Conservation (phyloP, 2,888 invertebrate genomes). For the Himalopsyche anomala region DNA sequence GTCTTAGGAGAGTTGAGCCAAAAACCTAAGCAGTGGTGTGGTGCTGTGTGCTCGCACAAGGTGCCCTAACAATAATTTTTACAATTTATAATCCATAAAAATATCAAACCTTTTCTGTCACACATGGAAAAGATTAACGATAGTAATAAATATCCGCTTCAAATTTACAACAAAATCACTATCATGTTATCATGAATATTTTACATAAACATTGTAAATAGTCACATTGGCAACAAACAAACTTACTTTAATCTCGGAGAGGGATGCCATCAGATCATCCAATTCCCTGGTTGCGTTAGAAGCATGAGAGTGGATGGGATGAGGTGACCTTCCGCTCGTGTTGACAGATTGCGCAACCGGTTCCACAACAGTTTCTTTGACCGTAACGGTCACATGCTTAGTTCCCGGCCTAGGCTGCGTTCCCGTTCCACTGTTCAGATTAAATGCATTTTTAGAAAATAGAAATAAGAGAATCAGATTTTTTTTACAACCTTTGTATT, state of each 20-base stretch:
- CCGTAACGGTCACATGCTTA: slow-evolving; percentile 78
- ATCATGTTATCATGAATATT: background rate
- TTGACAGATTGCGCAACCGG: slow-evolving; percentile 71
- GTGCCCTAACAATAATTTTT: slow-evolving; percentile 69
- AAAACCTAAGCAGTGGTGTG: slow-evolving; percentile 72
- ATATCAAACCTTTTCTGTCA: background rate
- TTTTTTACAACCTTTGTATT: too few relatives aligned
- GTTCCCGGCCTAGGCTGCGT: slow-evolving; percentile 74
- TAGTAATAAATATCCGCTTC: background rate
- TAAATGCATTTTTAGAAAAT: too few relatives aligned
- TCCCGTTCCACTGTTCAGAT: slow-evolving; percentile 44
- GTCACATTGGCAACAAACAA: slow-evolving; percentile 53
- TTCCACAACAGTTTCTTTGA: slow-evolving; percentile 76
- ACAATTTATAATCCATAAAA: slow-evolving; percentile 51
- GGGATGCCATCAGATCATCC: slow-evolving; percentile 96
- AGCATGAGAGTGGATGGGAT: slow-evolving; percentile 76
- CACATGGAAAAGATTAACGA: background rate
- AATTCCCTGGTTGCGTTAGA: slow-evolving; percentile 96
- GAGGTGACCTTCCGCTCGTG: slow-evolving; percentile 64
- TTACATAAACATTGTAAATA: too few relatives aligned
- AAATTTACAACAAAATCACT: background rate
- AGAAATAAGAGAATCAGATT: too few relatives aligned
- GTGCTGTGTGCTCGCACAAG: slow-evolving; percentile 75
- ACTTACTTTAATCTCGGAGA: slow-evolving; percentile 94
- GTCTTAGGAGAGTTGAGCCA: slow-evolving; percentile 78